These are phyloP conservation scores for Carterocephalus palaemon DNA, from an alignment of 2,888 invertebrate genomes.

Conservation along the genomic window DNA sequence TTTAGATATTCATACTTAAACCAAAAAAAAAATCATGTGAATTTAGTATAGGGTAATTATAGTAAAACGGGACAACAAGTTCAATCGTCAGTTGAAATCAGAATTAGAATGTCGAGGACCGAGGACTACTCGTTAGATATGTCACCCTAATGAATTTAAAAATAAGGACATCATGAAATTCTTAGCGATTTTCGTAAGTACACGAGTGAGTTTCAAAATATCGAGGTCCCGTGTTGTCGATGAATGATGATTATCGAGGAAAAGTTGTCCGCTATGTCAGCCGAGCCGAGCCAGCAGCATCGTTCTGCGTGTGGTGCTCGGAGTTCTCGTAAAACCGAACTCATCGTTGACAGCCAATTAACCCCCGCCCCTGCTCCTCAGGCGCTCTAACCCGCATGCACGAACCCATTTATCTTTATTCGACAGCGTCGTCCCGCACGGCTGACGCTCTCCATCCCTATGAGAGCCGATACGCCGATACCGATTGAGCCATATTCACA, in stretches of 20 bases:
- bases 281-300: slow-evolving; percentile 4
- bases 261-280: slow-evolving; percentile 33
- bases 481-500: slow-evolving; percentile 41
- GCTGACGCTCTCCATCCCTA: slow-evolving; percentile 54
- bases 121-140: too few relatives aligned
- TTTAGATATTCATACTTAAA: too few relatives aligned
- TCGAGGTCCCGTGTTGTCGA: slow-evolving; percentile 43
- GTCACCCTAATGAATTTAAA: too few relatives aligned
- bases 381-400: slow-evolving; percentile 52
- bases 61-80: too few relatives aligned
- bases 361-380: slow-evolving; percentile 48
- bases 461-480: slow-evolving; percentile 45
- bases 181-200: too few relatives aligned
- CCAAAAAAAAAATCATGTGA: too few relatives aligned
- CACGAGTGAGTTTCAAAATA: too few relatives aligned
- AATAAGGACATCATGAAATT: too few relatives aligned
- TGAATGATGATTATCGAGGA: slow-evolving; percentile 47
- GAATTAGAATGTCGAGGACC: too few relatives aligned
- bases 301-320: slow-evolving; percentile 12
- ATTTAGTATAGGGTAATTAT: too few relatives aligned
- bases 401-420: slow-evolving; percentile 70
- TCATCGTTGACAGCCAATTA: slow-evolving; percentile 76
- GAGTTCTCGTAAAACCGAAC: slow-evolving; percentile 44
- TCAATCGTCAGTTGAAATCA: too few relatives aligned
- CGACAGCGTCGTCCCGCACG: slow-evolving; percentile 58